Conservation (phyloP, 2,888 invertebrate species). For the Eumacrocentrus americanus region DNA sequence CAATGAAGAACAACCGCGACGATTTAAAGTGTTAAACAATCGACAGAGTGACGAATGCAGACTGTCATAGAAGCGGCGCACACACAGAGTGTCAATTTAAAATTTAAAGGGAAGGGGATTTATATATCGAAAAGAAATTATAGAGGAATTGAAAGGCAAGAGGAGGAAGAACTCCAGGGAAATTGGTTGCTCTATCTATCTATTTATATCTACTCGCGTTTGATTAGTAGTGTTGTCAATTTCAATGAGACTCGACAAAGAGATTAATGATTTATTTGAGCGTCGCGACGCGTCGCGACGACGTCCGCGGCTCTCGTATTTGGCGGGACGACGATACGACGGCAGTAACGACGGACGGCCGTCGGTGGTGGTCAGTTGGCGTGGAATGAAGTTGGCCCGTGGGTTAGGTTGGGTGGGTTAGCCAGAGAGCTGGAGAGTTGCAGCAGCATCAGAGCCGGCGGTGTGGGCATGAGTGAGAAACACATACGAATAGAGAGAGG, state of each 20-base stretch:
- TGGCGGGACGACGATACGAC: slow-evolving; percentile 30
- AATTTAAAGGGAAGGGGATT: no score
- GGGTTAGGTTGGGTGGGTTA: slow-evolving; percentile 58
- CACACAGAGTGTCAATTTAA: no score
- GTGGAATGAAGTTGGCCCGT: slow-evolving; percentile 60
- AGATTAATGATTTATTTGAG: background rate
- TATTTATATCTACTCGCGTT: no score
- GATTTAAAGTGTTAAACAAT: no score
- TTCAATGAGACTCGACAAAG: background rate
- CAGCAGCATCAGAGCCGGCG: slow-evolving; percentile 43
- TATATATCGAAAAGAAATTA: no score
- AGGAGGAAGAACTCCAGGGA: background rate
- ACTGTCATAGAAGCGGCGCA: no score
- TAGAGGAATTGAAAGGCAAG: background rate
- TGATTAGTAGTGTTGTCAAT: background rate
- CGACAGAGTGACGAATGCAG: no score
- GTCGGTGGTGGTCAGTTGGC: slow-evolving; percentile 61
- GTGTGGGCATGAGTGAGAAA: slow-evolving; percentile 4
- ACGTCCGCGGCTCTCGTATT: slow-evolving; percentile 15
- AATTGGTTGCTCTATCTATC: no score
- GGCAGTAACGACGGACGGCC: slow-evolving; percentile 45
- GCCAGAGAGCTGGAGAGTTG: slow-evolving; percentile 36
- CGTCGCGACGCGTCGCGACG: slow-evolving; percentile 23
- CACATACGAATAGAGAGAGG: slow-evolving; percentile 12
- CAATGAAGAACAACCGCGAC: no score